Evolutionary conservation across 1,140 invertebrate species (phyloP).

Genomic region (Brachionus plicatilis): DNA sequence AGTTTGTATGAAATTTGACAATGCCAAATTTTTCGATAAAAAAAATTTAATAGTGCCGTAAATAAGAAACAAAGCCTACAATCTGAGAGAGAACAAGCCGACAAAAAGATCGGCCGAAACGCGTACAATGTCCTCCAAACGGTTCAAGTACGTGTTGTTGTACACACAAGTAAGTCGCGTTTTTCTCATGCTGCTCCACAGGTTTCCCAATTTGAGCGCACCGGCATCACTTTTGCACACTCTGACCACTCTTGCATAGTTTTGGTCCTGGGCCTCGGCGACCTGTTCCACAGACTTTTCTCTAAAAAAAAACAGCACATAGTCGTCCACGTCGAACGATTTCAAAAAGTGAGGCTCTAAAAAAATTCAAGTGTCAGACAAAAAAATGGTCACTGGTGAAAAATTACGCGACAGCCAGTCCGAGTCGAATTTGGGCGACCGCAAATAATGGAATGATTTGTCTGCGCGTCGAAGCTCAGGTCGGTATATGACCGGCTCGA

Average conservation of each 20-base stretch:
- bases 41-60: too few relatives aligned
- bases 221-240: constrained; percentile 45
- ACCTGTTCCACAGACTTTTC: constrained; percentile 77
- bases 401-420: constrained; percentile 38
- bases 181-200: constrained; percentile 39
- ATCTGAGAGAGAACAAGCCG: not conserved
- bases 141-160: constrained; percentile 31
- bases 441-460: constrained; percentile 4
- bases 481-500: constrained; percentile 39
- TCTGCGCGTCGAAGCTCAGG: constrained; percentile 7
- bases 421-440: constrained; percentile 32
- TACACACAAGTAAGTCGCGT: constrained; percentile 24
- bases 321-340: constrained; percentile 77
- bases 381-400: not conserved
- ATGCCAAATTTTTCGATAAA: too few relatives aligned
- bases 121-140: not conserved
- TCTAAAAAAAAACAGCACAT: constrained; percentile 81
- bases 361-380: constrained; percentile 37
- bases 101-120: not conserved
- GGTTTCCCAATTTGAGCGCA: constrained; percentile 10
- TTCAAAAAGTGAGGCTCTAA: constrained; percentile 77
- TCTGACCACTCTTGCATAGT: constrained; percentile 49
- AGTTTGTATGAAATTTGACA: too few relatives aligned
- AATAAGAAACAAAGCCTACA: not conserved
- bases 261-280: constrained; percentile 74